Conservation (phyloP, 2,113 vertebrate species). For the Ariopsis seemanni region DNA sequence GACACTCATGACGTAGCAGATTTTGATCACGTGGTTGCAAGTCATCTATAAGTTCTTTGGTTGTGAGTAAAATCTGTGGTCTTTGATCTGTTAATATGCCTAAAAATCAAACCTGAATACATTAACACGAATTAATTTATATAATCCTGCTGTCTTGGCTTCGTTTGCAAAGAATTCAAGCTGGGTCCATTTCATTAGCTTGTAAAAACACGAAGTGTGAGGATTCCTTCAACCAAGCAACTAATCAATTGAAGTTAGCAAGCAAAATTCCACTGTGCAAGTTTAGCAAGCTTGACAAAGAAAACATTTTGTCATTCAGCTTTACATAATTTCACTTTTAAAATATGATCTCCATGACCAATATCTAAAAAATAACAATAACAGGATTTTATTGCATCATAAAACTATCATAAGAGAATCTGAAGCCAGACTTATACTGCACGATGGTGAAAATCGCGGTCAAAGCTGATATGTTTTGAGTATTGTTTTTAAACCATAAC, state of each 20-base stretch:
- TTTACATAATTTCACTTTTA: neutral
- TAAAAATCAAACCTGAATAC: neutral
- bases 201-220: neutral
- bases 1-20: no score
- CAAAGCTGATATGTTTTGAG: neutral
- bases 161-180: neutral
- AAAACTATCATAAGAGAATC: no score
- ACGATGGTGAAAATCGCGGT: neutral
- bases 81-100: neutral
- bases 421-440: neutral
- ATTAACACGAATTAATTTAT: neutral
- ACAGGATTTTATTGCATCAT: neutral
- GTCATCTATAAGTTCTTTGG: no score
- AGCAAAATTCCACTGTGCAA: neutral
- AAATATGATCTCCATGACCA: neutral
- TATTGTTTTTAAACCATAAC: neutral
- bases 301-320: neutral
- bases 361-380: neutral
- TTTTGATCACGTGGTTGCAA: no score
- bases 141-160: neutral
- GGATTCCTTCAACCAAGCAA: neutral
- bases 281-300: neutral
- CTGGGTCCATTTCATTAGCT: neutral
- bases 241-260: neutral
- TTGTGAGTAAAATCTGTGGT: neutral